These are phyloP conservation scores for Tychaedon coryphoeus DNA, from an alignment of 2,113 vertebrate genomes.

Conservation along the genomic window DNA sequence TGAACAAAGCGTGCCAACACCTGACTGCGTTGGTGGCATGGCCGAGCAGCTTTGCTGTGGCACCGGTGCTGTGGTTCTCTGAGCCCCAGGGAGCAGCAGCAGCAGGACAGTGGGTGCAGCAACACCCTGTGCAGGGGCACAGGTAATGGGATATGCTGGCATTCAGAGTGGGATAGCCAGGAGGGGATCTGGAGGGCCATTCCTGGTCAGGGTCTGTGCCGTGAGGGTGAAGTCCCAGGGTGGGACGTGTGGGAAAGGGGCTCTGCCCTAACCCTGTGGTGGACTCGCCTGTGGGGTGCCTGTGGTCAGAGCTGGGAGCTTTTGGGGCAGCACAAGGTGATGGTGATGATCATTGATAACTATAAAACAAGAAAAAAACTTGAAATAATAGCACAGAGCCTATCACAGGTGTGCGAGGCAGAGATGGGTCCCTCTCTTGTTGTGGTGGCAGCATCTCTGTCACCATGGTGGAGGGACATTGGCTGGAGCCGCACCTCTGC, in stretches of 20 bases:
- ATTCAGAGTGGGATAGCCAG: rapidly evolving
- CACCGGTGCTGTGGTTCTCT: rapidly evolving
- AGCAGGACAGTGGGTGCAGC: not conserved
- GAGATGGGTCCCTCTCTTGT: not conserved
- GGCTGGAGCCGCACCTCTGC: not conserved
- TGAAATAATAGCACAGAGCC: not conserved
- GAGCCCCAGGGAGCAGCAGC: not conserved
- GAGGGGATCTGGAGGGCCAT: not conserved
- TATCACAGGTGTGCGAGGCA: rapidly evolving
- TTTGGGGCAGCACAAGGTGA: not conserved
- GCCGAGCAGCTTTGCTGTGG: rapidly evolving
- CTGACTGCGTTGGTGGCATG: rapidly evolving
- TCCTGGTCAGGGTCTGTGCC: rapidly evolving
- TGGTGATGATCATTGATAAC: not conserved
- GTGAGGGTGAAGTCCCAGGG: rapidly evolving
- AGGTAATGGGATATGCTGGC: rapidly evolving
- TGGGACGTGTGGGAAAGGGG: not conserved
- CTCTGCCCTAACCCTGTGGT: not conserved
- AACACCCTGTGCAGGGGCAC: rapidly evolving
- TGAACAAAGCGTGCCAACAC: rapidly evolving
- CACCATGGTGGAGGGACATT: rapidly evolving
- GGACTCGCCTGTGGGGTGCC: rapidly evolving
- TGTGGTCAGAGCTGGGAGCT: not conserved
- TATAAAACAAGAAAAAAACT: not conserved
- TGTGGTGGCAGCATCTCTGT: rapidly evolving